Base-by-base conservation (phyloP, 2,797 vertebrate genomes). In the Chaenodraco wilsoni region DNA sequence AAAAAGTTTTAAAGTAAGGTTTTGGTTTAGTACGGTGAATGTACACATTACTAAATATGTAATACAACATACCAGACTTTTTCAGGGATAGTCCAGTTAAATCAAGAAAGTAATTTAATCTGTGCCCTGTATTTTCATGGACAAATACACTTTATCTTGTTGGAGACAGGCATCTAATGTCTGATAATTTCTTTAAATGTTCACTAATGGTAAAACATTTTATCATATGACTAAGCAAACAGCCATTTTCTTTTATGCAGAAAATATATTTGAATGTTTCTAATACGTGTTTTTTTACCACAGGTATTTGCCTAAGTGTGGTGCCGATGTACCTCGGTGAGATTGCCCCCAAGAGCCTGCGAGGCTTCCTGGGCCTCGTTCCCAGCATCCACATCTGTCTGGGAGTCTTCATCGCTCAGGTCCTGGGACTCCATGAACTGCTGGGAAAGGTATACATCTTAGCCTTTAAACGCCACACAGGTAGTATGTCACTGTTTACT, bases 311-410 rank as follows among this genome's bases (percentile, higher is more conserved):
- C 61, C 95, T 98, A 69, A 96, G 96, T 0, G 96, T 96, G 66
- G 96, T 98, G 70, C 97, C 97, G 0, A 97, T 98, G 95, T 98
- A 96, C 86, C 90, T 98, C 21, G 95, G 97, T 66, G 97, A 98
- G 92, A 96, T 98, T 0, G 93, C 97, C 6, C 97, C 97, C 3
- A 97, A 96, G 91, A 96, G 92, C 81, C 84, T 96, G 17, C 90
- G 96, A 15, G 97, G 97, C 7, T 96, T 96, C 86, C 84, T 98
- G 76, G 95, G 96, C 9, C 94, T 98, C 1, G 58, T 98, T 71
- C 96, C 96, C 76, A 96, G 94, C 88, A 95, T 97, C 85, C 96
- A 97, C 84, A 97, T 98, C 84, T 97, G 97, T 82, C 66, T 97
- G 4, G 97, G 97, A 2, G 94, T 98, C 67, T 98, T 98, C 84